These are phyloP conservation scores for Halocynthia roretzi DNA, from an alignment of 23 tunicate species.

Conservation along the genomic window DNA sequence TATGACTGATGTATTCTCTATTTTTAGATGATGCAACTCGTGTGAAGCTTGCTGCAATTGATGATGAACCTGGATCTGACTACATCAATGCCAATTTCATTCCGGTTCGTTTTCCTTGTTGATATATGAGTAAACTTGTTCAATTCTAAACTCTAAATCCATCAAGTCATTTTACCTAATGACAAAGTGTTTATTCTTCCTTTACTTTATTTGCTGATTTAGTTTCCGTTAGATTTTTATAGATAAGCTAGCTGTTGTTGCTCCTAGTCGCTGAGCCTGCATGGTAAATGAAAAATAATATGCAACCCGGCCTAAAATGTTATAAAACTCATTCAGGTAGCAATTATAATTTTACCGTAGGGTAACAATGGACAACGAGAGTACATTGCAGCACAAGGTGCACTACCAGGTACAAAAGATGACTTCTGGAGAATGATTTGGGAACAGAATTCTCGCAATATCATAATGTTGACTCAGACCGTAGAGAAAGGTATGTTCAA, in stretches of 20 bases:
- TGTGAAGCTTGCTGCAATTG: constrained; percentile 55
- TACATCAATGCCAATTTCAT: constrained; percentile 96
- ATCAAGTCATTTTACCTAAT: background rate
- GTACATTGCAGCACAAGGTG: constrained; percentile 96
- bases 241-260: background rate
- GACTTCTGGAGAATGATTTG: constrained; percentile 98
- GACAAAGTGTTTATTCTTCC: background rate
- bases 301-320: background rate
- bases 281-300: background rate
- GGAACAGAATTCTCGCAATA: constrained; percentile 79
- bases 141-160: background rate
- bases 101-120: constrained; percentile 49
- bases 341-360: constrained; percentile 14
- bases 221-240: background rate
- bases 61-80: constrained; percentile 74
- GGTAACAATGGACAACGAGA: constrained; percentile 57
- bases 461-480: constrained; percentile 86
- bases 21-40: constrained; percentile 52
- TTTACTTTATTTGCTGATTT: background rate
- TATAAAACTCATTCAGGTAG: too few species aligned
- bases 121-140: background rate
- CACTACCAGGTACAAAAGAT: constrained; percentile 91
- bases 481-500: constrained; percentile 71
- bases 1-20: too few species aligned
- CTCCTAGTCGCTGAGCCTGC: background rate